Evolutionary conservation across 2,888 invertebrate species (phyloP).

Genomic region (Camponotus fellah): DNA sequence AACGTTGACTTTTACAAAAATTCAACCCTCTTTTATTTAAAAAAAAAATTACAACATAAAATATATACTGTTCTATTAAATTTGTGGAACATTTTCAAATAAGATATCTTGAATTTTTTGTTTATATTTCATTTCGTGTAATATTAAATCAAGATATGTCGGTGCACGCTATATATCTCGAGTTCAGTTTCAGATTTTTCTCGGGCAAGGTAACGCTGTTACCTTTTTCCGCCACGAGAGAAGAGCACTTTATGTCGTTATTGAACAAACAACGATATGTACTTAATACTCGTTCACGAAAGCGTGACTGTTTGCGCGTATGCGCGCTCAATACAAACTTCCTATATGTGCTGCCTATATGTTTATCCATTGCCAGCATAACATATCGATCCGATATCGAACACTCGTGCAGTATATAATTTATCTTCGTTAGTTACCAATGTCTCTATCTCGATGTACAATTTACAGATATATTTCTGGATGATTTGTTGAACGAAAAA

Average conservation of each 20-base stretch:
- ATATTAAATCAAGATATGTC: slow-evolving; percentile 5
- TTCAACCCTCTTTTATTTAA: not conserved
- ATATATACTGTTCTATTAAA: not conserved
- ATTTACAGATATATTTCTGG: not conserved
- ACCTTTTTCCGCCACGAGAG: not conserved
- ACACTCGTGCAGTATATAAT: slow-evolving; percentile 15
- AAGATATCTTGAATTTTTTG: not conserved
- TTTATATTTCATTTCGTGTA: not conserved
- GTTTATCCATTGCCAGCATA: slow-evolving; percentile 53
- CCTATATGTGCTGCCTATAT: not conserved
- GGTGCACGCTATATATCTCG: not conserved
- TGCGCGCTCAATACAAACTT: slow-evolving; percentile 30
- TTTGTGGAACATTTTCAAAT: not conserved
- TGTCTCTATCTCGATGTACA: not conserved
- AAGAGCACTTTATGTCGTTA: slow-evolving; percentile 46
- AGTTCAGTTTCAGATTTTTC: slow-evolving; percentile 22
- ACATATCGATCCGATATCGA: slow-evolving; percentile 58
- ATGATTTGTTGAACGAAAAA: not conserved
- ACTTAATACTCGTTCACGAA: slow-evolving; percentile 47
- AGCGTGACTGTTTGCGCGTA: slow-evolving; percentile 32
- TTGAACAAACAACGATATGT: slow-evolving; percentile 52
- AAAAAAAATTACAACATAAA: not conserved
- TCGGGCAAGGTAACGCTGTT: not conserved
- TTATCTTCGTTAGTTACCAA: slow-evolving; percentile 31
- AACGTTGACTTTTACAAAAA: not conserved